Percentiles rank a stretch among this genome's conserved stretches.
Conservation (phyloP, 1,140 invertebrate species). For the Caenorhabditis brenneri region DNA sequence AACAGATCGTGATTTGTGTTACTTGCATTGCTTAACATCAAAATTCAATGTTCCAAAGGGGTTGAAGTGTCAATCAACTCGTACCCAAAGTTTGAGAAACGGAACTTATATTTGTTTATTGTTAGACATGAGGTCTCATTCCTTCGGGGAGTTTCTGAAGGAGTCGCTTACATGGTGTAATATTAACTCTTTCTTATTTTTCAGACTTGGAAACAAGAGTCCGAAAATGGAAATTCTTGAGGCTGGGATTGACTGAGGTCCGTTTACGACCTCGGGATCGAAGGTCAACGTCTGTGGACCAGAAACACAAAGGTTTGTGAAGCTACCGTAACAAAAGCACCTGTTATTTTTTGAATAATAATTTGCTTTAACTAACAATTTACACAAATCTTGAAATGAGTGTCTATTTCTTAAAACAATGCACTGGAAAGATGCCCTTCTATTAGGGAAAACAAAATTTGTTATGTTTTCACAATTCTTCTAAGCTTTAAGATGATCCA, state of each 20-base stretch:
- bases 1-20: too few species aligned
- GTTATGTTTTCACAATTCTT: too few species aligned
- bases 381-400: too few species aligned
- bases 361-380: too few species aligned
- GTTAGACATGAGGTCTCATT: neutral
- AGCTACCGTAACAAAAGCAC: neutral
- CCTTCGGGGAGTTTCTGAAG: neutral
- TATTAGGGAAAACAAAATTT: too few species aligned
- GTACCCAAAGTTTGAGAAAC: neutral
- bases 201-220: slow-evolving; percentile 23
- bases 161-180: neutral
- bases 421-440: too few species aligned
- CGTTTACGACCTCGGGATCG: neutral
- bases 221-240: slow-evolving; percentile 44
- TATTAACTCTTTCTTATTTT: neutral
- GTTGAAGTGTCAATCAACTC: neutral
- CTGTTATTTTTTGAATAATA: too few species aligned
- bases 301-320: slow-evolving; percentile 36
- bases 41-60: neutral
- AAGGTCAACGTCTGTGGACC: slow-evolving; percentile 32
- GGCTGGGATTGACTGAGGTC: slow-evolving; percentile 26
- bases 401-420: too few species aligned
- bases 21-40: neutral
- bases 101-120: neutral
- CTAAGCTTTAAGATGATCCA: too few species aligned